Percentiles rank a stretch among this genome's conserved stretches.
Conservation (phyloP, 2,113 vertebrate species). For the Onychorhynchus coronatus region DNA sequence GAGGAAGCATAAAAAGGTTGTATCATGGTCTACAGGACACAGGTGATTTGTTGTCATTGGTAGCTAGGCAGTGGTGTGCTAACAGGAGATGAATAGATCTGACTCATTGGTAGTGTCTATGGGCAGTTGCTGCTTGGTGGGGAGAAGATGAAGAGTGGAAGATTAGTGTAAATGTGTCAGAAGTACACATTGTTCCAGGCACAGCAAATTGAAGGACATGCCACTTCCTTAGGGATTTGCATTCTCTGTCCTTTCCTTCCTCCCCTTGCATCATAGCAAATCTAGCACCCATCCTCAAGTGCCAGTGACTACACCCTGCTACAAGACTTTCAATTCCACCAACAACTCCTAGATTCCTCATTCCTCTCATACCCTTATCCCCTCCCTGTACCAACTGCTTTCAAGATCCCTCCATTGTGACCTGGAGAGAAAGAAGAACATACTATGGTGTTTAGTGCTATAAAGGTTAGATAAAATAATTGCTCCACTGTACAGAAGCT, state of each 20-base stretch:
- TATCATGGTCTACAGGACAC: neutral
- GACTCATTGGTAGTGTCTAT: neutral
- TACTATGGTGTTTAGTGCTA: neutral
- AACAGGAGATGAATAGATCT: neutral
- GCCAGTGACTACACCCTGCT: neutral
- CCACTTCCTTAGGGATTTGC: neutral
- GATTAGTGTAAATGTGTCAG: neutral
- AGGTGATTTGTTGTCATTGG: neutral
- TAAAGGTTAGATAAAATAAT: neutral
- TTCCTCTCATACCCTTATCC: neutral
- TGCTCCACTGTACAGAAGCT: neutral
- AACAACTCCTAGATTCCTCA: rapidly evolving
- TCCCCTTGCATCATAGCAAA: neutral
- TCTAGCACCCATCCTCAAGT: neutral
- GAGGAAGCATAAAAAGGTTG: neutral
- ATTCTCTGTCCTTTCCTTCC: neutral
- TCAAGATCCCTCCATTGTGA: neutral
- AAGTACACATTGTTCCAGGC: rapidly evolving
- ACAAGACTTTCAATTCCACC: neutral
- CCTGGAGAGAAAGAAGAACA: neutral
- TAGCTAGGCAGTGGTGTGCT: neutral
- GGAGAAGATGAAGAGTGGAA: neutral
- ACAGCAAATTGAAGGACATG: neutral
- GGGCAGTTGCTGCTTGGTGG: neutral
- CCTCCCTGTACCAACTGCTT: neutral